Base-by-base conservation (phyloP, 53 echinoderm and acorn worm species). In the Stichopus horrens region DNA sequence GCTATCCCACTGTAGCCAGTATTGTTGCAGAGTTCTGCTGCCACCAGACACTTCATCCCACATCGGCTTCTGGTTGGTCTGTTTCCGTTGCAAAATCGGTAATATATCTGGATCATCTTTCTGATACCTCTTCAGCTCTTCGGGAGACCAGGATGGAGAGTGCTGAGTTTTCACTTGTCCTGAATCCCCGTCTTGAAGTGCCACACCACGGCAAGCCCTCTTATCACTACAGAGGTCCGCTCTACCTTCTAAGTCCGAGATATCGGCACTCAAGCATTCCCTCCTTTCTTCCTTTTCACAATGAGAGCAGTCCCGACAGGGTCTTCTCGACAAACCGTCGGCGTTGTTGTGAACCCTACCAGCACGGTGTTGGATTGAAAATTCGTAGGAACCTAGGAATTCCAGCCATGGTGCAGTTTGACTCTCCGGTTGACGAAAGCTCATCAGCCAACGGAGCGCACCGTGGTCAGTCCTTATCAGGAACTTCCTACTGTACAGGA, bases 1-100 rank as follows among this genome's bases (percentile, higher is more conserved):
- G 56, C 55, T 56, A 9, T 81, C 81, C 81, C 81, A 81, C 57
- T 81, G 81, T 53, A 0, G 18, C 81, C 81, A 81, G 56, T 81
- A 81, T 11, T 81, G 81, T 2, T 81, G 81, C 7, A 54, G 53
- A 54, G n/a, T 57, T 13, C 13, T 81, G 56, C 81, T 81, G 13
- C 58, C 57, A 16, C 81, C 81, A 53, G 81, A 81, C 5, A 81
- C 6, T 9, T 18, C 55, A 16, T 55, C 82, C 82, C 82, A 55
- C 18, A 54, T 16, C 10, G 82, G 82, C 16, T 16, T 57, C n/a
- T 8, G 8, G 8, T 57, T 13, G 16, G 55, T 8, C 16, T 55
- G 11, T 20, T 56, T 81, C 58, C 82, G 58, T 21, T 55, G 56
- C 21, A 81, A 53, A 20, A 81, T 8, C 6, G 82, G 58, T 16